Base-by-base conservation (phyloP, 2,888 invertebrate species). In the Dolichomitus sp. region DNA sequence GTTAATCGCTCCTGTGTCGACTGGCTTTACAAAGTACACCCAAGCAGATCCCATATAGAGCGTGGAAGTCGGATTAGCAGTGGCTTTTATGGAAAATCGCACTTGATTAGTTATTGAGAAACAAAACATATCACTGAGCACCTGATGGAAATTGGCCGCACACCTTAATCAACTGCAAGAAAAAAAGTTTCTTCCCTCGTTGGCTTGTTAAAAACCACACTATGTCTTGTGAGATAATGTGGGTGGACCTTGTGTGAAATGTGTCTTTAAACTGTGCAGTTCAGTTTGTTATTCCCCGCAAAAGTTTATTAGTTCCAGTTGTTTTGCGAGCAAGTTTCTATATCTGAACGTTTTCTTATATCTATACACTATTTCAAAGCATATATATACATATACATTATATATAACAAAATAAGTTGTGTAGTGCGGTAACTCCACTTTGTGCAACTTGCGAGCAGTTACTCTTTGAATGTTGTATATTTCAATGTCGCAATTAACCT, bases 381-480 rank as follows among this genome's bases (percentile, higher is more conserved):
- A 45, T 74, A 81, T 37, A 57, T 59, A 61, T 11, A 59, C 33
- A 59, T 17, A 61, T 37, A 33, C 17, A 37, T 30, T 40, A 61
- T 40, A 37, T 19, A 61, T 61, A 61, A 37, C 19, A 61, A 59
- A 79, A 70, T 80, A 81, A 69, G 75, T 84, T 86, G 85, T 86
- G 85, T 84, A 80, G 86, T 84, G 86, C 86, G 82, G 79, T 86
- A 81, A 85, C 70, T 84, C 59, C 72, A 76, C 66, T 63, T 80
- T 83, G 86, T 86, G 84, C 84, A 81, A 85, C 77, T 70, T 70
- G 69, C 68, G 50, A 61, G 33, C 45, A 74, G 12, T 78, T 80
- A 52, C 63, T 50, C 40, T 19, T 76, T 68, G 78, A 84, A 77
- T 83, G 82, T 77, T 57, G 23, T 81, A 33, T 75, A 66, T 78